Conservation (phyloP, 2,888 invertebrate genomes). For the Exephanes ischioxanthus region DNA sequence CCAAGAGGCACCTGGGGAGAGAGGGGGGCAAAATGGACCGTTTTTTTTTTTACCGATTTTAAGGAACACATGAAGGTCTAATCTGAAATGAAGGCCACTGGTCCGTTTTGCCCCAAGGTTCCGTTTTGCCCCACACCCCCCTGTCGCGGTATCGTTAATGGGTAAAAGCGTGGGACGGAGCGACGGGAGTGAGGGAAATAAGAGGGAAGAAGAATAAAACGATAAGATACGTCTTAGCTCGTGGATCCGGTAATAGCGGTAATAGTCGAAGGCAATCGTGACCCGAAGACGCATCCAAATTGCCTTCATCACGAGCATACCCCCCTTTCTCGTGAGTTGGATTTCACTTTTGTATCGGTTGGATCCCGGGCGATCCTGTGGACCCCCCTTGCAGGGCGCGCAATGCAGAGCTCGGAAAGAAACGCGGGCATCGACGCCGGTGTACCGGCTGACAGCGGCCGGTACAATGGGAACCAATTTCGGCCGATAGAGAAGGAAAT, state of each 20-base stretch:
- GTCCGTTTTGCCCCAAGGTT: neutral
- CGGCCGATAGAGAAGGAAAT: constrained; percentile 60
- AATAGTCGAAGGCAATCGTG: constrained; percentile 78
- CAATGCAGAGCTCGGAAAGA: constrained; percentile 6
- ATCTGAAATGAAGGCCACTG: neutral
- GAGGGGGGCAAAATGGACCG: neutral
- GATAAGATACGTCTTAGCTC: constrained; percentile 50
- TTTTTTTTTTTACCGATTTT: neutral
- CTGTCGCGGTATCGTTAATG: constrained; percentile 67
- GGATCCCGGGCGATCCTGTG: constrained; percentile 32
- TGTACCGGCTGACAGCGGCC: constrained; percentile 58
- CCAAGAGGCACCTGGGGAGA: neutral
- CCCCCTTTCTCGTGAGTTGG: constrained; percentile 35
- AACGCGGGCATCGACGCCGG: constrained; percentile 24
- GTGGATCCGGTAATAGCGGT: constrained; percentile 79
- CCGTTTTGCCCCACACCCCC: neutral
- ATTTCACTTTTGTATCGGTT: constrained; percentile 74
- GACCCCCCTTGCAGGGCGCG: constrained; percentile 12
- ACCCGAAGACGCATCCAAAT: constrained; percentile 80
- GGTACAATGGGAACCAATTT: constrained; percentile 56
- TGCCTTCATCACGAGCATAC: constrained; percentile 73
- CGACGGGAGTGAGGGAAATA: constrained; percentile 34
- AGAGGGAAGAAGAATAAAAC: constrained; percentile 28
- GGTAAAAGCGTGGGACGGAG: constrained; percentile 75
- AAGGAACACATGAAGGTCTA: neutral